These are phyloP conservation scores for Mus spretus DNA, from an alignment of 2,797 vertebrate species.

Conservation along the genomic window DNA sequence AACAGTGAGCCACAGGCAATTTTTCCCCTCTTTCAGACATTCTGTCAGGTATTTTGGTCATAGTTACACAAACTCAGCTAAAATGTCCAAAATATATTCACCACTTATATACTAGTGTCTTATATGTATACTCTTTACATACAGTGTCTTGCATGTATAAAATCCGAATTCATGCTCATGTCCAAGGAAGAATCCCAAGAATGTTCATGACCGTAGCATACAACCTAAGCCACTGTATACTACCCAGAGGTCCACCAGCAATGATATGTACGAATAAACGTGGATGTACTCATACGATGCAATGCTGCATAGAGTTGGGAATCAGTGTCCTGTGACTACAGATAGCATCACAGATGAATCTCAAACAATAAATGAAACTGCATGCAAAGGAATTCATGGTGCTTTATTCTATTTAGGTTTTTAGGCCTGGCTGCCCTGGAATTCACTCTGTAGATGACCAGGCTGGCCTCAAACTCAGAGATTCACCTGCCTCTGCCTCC, in stretches of 20 bases:
- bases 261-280: not conserved
- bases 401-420: not conserved
- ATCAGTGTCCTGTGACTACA: not conserved
- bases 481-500: not conserved
- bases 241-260: not conserved
- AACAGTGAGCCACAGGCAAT: not conserved
- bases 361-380: not conserved
- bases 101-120: not conserved
- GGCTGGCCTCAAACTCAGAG: not conserved
- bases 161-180: not conserved
- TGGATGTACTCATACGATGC: not conserved
- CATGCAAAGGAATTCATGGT: not conserved
- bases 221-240: not conserved
- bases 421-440: too few species aligned
- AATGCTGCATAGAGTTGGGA: not conserved
- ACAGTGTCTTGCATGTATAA: not conserved
- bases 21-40: not conserved
- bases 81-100: not conserved
- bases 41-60: not conserved
- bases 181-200: slow-evolving; percentile 4
- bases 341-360: rapidly evolving
- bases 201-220: not conserved
- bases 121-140: not conserved
- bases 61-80: not conserved
- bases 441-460: not conserved